A percentile compares a stretch with the other conserved stretches of the same genome.
Conservation (phyloP, 2,888 invertebrate genomes). For the Rhagium mordax region DNA sequence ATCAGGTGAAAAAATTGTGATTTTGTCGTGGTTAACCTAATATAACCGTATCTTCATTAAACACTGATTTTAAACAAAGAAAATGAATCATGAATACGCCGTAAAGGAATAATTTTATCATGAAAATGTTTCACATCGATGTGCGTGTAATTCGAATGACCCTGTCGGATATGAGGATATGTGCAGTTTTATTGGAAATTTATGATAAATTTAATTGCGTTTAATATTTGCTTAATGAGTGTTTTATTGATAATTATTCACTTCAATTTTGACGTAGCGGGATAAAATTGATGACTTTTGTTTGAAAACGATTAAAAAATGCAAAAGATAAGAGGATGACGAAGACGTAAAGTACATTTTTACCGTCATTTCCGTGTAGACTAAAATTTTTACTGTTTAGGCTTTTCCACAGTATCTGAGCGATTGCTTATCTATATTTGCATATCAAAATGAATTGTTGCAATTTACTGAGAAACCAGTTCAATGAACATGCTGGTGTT, state of each 20-base stretch:
- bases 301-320: background rate
- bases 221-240: slow-evolving; percentile 27
- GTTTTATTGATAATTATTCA: slow-evolving; percentile 26
- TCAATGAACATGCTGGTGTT: too few species aligned
- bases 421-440: too few species aligned
- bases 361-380: too few species aligned
- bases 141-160: background rate
- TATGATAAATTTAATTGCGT: slow-evolving; percentile 4
- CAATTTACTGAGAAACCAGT: too few species aligned
- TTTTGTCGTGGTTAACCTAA: slow-evolving; percentile 5
- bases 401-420: too few species aligned
- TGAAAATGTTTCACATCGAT: too few species aligned
- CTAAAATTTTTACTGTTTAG: too few species aligned
- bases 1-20: background rate
- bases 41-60: slow-evolving; percentile 28
- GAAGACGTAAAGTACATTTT: too few species aligned
- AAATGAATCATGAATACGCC: slow-evolving; percentile 26
- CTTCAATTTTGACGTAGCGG: background rate
- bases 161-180: background rate
- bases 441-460: too few species aligned
- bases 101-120: background rate
- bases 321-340: background rate
- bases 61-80: slow-evolving; percentile 24
- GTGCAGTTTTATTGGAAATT: background rate
- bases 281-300: background rate